A percentile compares a stretch with the other conserved stretches of the same genome.
Conservation (phyloP, 2,888 invertebrate genomes). For the Oligia fasciuncula region DNA sequence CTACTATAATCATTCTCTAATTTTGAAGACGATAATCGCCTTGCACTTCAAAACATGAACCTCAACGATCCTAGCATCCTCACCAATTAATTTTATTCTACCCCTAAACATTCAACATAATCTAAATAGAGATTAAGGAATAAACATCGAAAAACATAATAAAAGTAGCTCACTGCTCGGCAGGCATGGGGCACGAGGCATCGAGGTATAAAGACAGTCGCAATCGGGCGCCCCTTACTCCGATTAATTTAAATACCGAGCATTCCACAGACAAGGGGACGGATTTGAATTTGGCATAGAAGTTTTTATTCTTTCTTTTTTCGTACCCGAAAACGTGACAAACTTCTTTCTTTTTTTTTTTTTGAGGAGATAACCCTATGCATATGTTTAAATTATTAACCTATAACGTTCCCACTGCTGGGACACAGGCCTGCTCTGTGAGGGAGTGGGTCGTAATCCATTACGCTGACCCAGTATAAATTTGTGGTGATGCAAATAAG, state of each 20-base stretch:
- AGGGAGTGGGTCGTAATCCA: background rate
- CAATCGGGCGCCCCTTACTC: slow-evolving; percentile 54
- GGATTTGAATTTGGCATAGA: slow-evolving; percentile 43
- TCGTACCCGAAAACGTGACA: background rate
- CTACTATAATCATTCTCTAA: background rate
- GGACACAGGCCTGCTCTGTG: too few species aligned
- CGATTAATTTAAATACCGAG: slow-evolving; percentile 71
- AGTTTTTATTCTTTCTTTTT: background rate
- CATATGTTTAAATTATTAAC: too few species aligned
- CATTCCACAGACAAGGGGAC: slow-evolving; percentile 63
- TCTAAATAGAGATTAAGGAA: slow-evolving; percentile 42
- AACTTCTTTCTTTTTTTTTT: background rate
- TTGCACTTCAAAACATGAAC: background rate
- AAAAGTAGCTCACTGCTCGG: slow-evolving; percentile 25
- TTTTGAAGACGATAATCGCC: background rate
- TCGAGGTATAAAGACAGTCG: slow-evolving; percentile 59
- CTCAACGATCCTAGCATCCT: background rate
- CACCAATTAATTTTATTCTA: background rate
- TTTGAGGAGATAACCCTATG: too few species aligned
- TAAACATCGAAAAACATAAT: slow-evolving; percentile 54
- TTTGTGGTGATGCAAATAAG: background rate
- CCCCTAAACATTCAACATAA: background rate
- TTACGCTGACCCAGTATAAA: background rate
- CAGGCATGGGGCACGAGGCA: slow-evolving; percentile 7
- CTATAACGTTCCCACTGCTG: too few species aligned